Base-by-base conservation (phyloP, 2,888 invertebrate species). In the Ormyrus rosae region DNA sequence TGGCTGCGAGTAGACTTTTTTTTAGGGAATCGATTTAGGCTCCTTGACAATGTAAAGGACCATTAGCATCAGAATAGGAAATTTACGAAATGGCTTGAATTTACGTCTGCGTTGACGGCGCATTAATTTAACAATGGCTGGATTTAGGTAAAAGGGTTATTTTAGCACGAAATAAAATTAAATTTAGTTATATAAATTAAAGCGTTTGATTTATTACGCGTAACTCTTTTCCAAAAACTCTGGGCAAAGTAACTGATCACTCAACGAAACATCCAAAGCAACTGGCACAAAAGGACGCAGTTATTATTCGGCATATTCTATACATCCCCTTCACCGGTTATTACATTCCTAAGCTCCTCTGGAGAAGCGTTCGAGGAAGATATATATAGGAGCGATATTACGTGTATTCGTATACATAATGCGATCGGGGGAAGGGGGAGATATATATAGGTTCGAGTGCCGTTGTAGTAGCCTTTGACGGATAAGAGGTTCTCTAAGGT, bases 291-390 rank as follows among this genome's bases (percentile, higher is more conserved):
- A 60, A 78, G 77, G 50, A 13, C 19, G 0, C 5, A 6, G 13
- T 7, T 53, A 56, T 63, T 69, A 68, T 67, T 75, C 55, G 46
- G 46, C 50, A 4, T 45, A 61, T 73, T 8, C 46, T 46, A 67
- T 9, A 6, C 45, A 51, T 34, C 48, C 53, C 63, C 70, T 70
- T 51, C 48, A n/a, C 48, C 13, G 58, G 68, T 68, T 81, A 81
- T 81, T 77, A 77, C 77, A 80, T 76, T 80, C 76, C 63, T 68
- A 56, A 76, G 76, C 72, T 63, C 34, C 11, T 10, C 65, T 46
- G 13, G 51, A n/a, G n/a, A 48, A 70, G 53, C 55, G 64, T 69
- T 19, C 71, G 48, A 46, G 72, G 45, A 6, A 19, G 68, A 60
- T 74, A 48, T 34, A 45, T 63, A 55, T 65, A 13, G 2, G 10